Evolutionary conservation across 2,113 vertebrate species (phyloP).

Genomic region (Leptobrachium ailaonicum): DNA sequence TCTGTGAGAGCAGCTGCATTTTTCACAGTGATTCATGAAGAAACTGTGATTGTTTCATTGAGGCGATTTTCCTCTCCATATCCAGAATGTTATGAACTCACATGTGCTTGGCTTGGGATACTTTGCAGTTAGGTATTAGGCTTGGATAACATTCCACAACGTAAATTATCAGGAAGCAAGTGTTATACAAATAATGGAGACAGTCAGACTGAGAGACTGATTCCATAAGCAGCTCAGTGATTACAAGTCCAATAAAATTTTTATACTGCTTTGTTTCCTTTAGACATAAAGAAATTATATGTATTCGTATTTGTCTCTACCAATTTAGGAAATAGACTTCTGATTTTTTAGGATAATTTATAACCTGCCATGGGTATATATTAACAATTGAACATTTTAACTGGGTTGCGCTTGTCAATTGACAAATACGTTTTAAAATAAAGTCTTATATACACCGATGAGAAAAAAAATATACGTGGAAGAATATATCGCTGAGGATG

Average conservation of each 20-base stretch:
- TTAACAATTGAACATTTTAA: background rate
- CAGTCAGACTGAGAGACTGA: slow-evolving; percentile 44
- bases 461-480: background rate
- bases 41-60: slow-evolving; percentile 35
- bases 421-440: slow-evolving; percentile 1
- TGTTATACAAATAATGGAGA: slow-evolving; percentile 46
- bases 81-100: slow-evolving; percentile 31
- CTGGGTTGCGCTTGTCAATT: background rate
- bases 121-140: slow-evolving; percentile 38
- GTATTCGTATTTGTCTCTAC: slow-evolving; percentile 1
- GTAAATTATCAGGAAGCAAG: slow-evolving; percentile 45
- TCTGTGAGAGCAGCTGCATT: slow-evolving; percentile 10
- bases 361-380: background rate
- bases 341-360: slow-evolving; percentile 14
- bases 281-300: slow-evolving; percentile 39
- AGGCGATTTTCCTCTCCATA: slow-evolving; percentile 42
- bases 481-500: background rate
- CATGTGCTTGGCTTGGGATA: slow-evolving; percentile 33
- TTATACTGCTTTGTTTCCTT: slow-evolving; percentile 40
- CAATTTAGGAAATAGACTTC: slow-evolving; percentile 41
- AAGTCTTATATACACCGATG: background rate
- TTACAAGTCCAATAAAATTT: slow-evolving; percentile 45
- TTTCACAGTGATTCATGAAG: slow-evolving; percentile 18
- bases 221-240: slow-evolving; percentile 43
- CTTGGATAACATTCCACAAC: slow-evolving; percentile 41